Conservation (phyloP, 2,888 invertebrate genomes). For the Dolomedes plantarius region DNA sequence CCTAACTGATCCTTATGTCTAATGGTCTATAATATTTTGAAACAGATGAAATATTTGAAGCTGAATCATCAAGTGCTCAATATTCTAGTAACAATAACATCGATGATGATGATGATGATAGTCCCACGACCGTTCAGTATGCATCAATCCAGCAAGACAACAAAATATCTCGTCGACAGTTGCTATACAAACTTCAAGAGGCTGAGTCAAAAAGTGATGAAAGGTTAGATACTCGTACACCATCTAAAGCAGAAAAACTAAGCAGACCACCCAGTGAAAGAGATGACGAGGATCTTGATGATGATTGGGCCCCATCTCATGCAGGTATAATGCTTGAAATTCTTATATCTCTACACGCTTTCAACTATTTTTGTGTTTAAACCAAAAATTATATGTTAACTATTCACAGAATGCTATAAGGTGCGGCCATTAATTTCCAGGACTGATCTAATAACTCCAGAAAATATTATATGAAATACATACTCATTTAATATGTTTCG, state of each 20-base stretch:
- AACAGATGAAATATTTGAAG: slow-evolving; percentile 27
- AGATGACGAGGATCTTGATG: slow-evolving; percentile 18
- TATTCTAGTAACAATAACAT: background rate
- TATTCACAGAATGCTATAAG: too few relatives aligned
- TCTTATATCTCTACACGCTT: too few relatives aligned
- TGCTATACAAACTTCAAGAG: slow-evolving; percentile 56
- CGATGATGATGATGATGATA: slow-evolving; percentile 8
- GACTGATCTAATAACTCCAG: too few relatives aligned
- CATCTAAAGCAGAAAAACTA: slow-evolving; percentile 12
- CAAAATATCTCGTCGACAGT: slow-evolving; percentile 58
- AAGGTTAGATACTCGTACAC: background rate
- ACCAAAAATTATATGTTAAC: too few relatives aligned
- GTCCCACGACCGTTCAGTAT: slow-evolving; percentile 28
- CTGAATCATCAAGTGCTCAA: background rate
- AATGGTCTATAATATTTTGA: too few relatives aligned
- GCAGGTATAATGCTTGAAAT: slow-evolving; percentile 47
- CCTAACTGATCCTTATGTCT: too few relatives aligned
- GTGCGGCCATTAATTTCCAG: too few relatives aligned
- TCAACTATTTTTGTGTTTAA: too few relatives aligned
- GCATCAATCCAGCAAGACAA: slow-evolving; percentile 24
- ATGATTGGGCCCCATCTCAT: slow-evolving; percentile 23
- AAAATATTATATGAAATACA: too few relatives aligned
- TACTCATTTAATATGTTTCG: too few relatives aligned
- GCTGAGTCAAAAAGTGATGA: slow-evolving; percentile 7
- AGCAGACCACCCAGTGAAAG: background rate